Base-by-base conservation (phyloP, 1,140 invertebrate genomes). In the Aricia agestis region DNA sequence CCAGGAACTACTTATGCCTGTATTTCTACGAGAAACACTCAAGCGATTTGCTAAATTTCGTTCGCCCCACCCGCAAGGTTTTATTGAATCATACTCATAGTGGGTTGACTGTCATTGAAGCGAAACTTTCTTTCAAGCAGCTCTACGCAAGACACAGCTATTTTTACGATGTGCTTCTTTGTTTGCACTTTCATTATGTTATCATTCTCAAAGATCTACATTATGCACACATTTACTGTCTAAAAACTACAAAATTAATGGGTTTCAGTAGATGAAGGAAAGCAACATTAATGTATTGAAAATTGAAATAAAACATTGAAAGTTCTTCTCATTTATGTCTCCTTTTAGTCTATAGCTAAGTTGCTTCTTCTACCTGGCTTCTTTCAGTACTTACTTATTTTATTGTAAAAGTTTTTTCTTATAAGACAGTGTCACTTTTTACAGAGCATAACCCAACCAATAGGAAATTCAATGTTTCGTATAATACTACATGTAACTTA, bases 1-100 rank as follows among this genome's bases (percentile, higher is more conserved):
- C 17, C 10, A 11, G 18, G 17, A 42, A 31, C 32, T 6, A 69
- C 57, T 18, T 6, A 42, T 13, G 32, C 58, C 19, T 18, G 11
- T 17, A 32, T 31, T 61, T 2, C 36, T 15, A 69, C n/a, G 32
- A 42, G 11, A 61, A 41, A 61, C 6, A 65, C 1, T 6, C 17
- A 65, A n/a, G 59, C 36, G 17, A 19, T 15, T 65, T 65, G 41
- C 18, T 41, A 72, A 76, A 78, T 78, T 82, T 72, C 82, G 70
- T 67, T 82, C 88, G 88, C 88, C 88, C 88, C 88, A 87, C 88
- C 88, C 88, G 86, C 79, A 76, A 79, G 78, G 81, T 78, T 76
- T 75, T 73, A 74, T 75, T 81, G 81, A 87, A 83, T 81, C 81
- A 82, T 81, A 82, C 81, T 77, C 63, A 19, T 73, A 66, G 63